These are phyloP conservation scores for Laticauda colubrina DNA, from an alignment of 2,113 vertebrate species.

Conservation along the genomic window DNA sequence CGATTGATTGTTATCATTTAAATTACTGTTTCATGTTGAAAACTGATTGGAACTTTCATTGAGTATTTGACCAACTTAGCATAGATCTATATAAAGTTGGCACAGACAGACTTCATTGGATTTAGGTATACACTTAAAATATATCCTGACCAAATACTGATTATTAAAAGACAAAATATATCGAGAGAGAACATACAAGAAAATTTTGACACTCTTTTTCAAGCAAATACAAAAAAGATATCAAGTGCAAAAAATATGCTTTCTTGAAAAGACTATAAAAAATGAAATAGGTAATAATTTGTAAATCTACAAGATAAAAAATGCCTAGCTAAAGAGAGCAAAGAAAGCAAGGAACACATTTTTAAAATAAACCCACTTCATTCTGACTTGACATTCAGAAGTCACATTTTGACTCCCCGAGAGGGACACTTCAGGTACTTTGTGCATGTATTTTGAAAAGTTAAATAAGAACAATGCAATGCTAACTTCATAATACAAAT, in stretches of 20 bases:
- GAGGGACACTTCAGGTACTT: constrained; percentile 59
- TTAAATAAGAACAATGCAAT: constrained; percentile 61
- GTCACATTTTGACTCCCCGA: constrained; percentile 52
- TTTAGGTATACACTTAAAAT: background rate
- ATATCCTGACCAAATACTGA: constrained; percentile 46
- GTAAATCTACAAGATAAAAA: constrained; percentile 60
- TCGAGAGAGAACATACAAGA: constrained; percentile 64
- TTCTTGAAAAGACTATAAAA: constrained; percentile 70
- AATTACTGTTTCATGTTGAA: background rate
- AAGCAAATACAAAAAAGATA: constrained; percentile 68
- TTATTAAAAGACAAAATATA: constrained; percentile 68
- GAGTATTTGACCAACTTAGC: background rate
- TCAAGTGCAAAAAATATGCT: constrained; percentile 73
- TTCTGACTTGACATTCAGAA: constrained; percentile 55
- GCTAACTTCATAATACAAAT: constrained; percentile 52
- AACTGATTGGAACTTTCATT: background rate
- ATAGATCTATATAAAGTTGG: background rate
- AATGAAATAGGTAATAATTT: constrained; percentile 58
- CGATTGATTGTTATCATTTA: background rate
- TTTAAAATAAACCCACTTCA: constrained; percentile 56
- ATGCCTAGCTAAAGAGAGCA: background rate
- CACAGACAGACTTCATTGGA: background rate
- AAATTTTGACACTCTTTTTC: constrained; percentile 68
- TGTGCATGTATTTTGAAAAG: constrained; percentile 59
- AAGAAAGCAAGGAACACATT: constrained; percentile 50